Conservation (phyloP, 2,797 vertebrate genomes). For the Crypturellus tataupa region DNA sequence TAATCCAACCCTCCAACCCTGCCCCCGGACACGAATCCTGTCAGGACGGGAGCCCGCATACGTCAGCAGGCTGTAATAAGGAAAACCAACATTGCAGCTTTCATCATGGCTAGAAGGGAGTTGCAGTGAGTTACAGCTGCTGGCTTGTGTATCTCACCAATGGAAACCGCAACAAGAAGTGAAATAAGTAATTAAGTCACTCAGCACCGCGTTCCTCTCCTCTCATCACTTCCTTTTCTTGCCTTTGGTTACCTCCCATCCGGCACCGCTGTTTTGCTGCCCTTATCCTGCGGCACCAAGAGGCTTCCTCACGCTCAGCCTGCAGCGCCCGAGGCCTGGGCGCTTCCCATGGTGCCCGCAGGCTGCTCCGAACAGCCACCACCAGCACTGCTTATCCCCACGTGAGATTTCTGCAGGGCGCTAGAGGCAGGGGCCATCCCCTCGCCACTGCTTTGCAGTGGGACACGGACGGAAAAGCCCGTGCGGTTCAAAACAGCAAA, state of each 20-base stretch:
- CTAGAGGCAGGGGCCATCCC: accelerated
- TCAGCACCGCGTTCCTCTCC: accelerated
- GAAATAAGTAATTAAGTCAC: constrained; percentile 7
- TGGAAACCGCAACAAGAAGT: neutral
- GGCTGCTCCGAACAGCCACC: accelerated
- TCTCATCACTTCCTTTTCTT: constrained; percentile 17
- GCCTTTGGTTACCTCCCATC: neutral
- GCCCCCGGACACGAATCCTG: neutral
- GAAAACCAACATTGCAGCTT: neutral
- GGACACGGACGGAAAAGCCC: accelerated
- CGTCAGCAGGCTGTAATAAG: neutral
- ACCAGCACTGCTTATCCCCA: accelerated
- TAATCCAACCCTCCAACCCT: neutral
- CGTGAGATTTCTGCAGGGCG: neutral
- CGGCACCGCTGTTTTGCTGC: accelerated
- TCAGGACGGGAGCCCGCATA: neutral
- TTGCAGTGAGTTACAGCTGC: accelerated
- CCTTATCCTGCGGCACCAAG: neutral
- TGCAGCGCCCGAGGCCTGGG: accelerated
- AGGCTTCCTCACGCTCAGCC: neutral
- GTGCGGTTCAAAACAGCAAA: accelerated
- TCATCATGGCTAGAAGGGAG: neutral
- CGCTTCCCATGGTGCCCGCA: accelerated
- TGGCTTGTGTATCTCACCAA: neutral
- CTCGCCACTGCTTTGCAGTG: accelerated